phyloP scores from a whole-genome alignment of 2,797 vertebrate species.

The Poliocrania exsul region DNA sequence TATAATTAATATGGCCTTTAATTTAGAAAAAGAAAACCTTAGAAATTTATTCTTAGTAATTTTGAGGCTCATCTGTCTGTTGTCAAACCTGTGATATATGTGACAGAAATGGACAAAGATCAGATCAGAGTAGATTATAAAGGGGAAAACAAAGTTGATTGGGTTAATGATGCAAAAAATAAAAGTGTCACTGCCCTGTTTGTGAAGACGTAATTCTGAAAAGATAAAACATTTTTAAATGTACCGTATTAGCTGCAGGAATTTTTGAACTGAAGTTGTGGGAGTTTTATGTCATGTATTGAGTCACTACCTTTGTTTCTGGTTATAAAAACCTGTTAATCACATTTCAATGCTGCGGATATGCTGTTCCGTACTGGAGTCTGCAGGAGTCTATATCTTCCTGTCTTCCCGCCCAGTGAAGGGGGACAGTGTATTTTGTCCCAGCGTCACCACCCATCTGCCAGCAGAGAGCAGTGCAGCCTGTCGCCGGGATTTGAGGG shows the following conservation, averaged over 20 bases:
- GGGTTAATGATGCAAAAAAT: neutral
- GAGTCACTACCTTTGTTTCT: neutral
- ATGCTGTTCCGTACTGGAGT: rapidly evolving
- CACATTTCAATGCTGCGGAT: neutral
- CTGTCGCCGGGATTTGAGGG: rapidly evolving
- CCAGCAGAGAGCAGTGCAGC: conserved; percentile 32
- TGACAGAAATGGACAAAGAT: neutral
- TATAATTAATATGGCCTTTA: neutral
- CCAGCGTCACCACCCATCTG: rapidly evolving
- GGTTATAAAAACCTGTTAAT: neutral
- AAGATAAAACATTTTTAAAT: neutral
- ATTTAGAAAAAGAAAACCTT: neutral
- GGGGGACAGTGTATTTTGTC: rapidly evolving
- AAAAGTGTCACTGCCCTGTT: neutral
- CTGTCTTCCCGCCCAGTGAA: rapidly evolving
- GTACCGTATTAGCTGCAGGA: neutral
- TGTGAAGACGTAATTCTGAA: neutral
- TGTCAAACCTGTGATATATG: neutral
- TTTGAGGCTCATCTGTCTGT: neutral
- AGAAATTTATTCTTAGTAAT: neutral
- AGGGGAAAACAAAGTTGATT: neutral
- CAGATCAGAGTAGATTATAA: neutral
- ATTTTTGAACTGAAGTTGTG: neutral
- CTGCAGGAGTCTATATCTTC: neutral
- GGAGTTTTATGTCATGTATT: rapidly evolving